Conservation (phyloP, 2,888 invertebrate genomes). For the Steinernema hermaphroditum region DNA sequence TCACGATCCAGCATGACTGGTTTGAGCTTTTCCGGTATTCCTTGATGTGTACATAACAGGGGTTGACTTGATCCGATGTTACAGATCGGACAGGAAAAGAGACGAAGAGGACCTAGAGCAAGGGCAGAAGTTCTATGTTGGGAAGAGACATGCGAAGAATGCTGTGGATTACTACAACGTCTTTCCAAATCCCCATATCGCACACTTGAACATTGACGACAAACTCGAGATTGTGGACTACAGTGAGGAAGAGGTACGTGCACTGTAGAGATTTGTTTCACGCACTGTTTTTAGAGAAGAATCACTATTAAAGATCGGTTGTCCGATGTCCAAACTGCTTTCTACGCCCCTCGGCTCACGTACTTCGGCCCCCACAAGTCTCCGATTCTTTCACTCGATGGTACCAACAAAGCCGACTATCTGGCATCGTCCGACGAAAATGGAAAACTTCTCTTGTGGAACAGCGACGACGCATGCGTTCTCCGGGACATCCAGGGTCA, state of each 20-base stretch:
- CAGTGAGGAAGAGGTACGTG: neutral
- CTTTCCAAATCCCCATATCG: neutral
- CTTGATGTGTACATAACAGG: too few relatives aligned
- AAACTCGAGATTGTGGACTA: neutral
- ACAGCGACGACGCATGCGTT: neutral
- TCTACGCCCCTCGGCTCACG: neutral
- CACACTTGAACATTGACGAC: neutral
- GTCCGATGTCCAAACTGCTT: neutral
- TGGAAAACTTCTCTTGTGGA: neutral
- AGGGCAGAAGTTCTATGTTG: neutral
- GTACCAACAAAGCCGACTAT: neutral
- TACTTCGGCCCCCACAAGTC: slow-evolving; percentile 3
- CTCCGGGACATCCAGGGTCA: slow-evolving; percentile 72
- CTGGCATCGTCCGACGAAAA: neutral
- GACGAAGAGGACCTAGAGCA: neutral
- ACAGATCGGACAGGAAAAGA: neutral
- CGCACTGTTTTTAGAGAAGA: neutral
- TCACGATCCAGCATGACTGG: slow-evolving; percentile 24
- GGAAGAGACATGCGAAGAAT: neutral
- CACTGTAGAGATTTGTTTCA: too few relatives aligned
- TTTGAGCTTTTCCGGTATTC: neutral
- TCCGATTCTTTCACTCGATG: neutral
- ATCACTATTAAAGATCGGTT: neutral
- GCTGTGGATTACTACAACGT: neutral
- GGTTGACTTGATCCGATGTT: too few relatives aligned